These are phyloP conservation scores for Channa striata DNA, from an alignment of 2,797 vertebrate genomes.

Conservation along the genomic window DNA sequence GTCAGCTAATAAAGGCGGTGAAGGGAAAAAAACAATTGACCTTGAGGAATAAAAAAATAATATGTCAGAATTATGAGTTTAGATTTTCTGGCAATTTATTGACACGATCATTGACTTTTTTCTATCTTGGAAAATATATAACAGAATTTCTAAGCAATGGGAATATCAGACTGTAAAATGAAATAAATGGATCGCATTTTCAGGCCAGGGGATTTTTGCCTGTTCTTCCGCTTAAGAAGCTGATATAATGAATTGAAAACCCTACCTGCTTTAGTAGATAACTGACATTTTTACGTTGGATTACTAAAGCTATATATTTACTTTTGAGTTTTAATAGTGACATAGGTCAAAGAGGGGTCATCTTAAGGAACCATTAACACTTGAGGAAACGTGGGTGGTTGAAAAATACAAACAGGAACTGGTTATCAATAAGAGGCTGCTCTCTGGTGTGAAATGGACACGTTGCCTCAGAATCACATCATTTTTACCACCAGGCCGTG, in stretches of 20 bases:
- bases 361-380: constrained; percentile 61
- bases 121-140: constrained; percentile 41
- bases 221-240: constrained; percentile 58
- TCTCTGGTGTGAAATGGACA: constrained; percentile 51
- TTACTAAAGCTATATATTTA: constrained; percentile 41
- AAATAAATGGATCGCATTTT: constrained; percentile 61
- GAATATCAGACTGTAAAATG: constrained; percentile 60
- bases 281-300: constrained; percentile 51
- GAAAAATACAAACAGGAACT: constrained; percentile 46
- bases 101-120: constrained; percentile 36
- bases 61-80: constrained; percentile 52
- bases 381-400: constrained; percentile 49
- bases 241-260: constrained; percentile 61
- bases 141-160: constrained; percentile 55
- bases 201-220: constrained; percentile 44
- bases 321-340: constrained; percentile 37
- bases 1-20: constrained; percentile 47
- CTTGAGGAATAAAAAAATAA: constrained; percentile 49
- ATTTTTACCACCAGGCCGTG: constrained; percentile 23
- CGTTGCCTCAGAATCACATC: constrained; percentile 16
- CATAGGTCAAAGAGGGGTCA: constrained; percentile 46
- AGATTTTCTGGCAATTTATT: constrained; percentile 45
- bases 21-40: constrained; percentile 25
- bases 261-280: constrained; percentile 47
- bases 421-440: constrained; percentile 47